Conservation (phyloP, 2,113 vertebrate species). For the Petroica traversi region DNA sequence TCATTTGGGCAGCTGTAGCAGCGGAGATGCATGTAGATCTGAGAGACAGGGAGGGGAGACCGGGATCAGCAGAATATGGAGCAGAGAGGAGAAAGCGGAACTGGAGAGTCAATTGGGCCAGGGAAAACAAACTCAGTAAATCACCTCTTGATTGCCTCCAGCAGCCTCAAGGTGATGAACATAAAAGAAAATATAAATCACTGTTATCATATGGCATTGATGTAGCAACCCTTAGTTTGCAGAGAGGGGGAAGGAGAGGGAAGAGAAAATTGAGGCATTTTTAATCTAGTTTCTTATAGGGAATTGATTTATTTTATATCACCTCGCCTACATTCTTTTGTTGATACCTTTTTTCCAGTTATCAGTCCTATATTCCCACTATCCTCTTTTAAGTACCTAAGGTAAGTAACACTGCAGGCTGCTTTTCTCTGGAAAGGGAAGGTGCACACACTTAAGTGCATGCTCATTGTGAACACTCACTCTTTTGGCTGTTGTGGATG, state of each 20-base stretch:
- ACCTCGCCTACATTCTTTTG: neutral
- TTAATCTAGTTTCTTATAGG: neutral
- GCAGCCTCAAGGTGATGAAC: neutral
- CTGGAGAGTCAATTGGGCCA: neutral
- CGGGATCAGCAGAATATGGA: neutral
- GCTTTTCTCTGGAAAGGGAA: neutral
- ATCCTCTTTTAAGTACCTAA: neutral
- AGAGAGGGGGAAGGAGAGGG: neutral
- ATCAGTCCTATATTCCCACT: neutral
- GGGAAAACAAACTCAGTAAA: neutral
- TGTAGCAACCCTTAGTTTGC: neutral
- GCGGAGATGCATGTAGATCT: constrained; percentile 98
- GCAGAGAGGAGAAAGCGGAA: neutral
- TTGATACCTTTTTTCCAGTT: neutral
- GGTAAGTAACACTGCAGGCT: neutral
- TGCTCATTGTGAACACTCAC: neutral
- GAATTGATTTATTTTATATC: neutral
- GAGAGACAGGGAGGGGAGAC: neutral
- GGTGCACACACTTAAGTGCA: rapidly evolving
- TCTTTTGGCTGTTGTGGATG: neutral
- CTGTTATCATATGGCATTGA: neutral
- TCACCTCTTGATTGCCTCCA: neutral
- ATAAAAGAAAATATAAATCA: neutral
- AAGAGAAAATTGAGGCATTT: neutral
- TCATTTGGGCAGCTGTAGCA: constrained; percentile 94